Conservation (phyloP, 2,797 vertebrate genomes). For the Chelonia mydas region DNA sequence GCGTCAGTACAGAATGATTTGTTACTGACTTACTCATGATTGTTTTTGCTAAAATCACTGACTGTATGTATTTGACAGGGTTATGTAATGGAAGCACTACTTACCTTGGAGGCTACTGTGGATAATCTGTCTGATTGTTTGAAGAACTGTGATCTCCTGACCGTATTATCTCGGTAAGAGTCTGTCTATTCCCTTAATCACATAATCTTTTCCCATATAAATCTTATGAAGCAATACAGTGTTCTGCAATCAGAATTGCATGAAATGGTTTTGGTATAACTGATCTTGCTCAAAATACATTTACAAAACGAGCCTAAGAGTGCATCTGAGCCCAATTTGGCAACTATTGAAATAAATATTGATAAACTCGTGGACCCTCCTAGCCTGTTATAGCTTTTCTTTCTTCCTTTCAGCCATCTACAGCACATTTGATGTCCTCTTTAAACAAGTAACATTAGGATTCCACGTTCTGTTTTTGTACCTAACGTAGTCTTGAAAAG, state of each 20-base stretch:
- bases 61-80: conserved; percentile 83
- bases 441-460: neutral
- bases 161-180: conserved; percentile 92
- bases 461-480: neutral
- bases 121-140: conserved; percentile 97
- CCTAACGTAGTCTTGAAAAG: conserved; percentile 3
- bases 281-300: neutral
- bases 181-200: neutral
- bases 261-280: neutral
- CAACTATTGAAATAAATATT: neutral
- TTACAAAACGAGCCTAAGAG: neutral
- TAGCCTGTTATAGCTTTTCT: neutral
- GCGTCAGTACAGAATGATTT: neutral
- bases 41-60: conserved; percentile 13
- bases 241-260: neutral
- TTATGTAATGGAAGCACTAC: conserved; percentile 97
- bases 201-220: neutral
- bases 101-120: conserved; percentile 96
- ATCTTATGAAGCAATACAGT: neutral
- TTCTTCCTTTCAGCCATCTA: neutral
- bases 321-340: conserved; percentile 10
- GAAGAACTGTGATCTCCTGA: conserved; percentile 96
- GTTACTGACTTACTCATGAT: conserved; percentile 8
- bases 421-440: neutral
- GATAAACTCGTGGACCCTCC: neutral